Percentiles rank a stretch among this genome's conserved stretches.
Evolutionary conservation across 2,113 vertebrate genomes (phyloP).

Genomic region (Sinocyclocheilus grahami): DNA sequence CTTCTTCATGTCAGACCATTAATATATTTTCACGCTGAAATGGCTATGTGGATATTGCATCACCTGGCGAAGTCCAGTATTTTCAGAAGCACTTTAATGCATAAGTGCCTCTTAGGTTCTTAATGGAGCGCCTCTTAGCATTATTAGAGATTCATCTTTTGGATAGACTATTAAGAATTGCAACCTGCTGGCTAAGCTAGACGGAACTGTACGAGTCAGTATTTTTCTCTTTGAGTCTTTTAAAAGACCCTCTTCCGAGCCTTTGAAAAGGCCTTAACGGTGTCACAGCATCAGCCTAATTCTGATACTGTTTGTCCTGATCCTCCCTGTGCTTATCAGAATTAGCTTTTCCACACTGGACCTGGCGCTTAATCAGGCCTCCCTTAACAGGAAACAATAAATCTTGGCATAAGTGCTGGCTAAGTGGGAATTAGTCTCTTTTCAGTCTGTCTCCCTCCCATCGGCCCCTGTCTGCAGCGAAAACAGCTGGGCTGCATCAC

Average conservation of each 20-base stretch:
- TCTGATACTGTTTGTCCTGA: slow-evolving; percentile 54
- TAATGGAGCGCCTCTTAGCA: background rate
- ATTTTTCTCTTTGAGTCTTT: slow-evolving; percentile 11
- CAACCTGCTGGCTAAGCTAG: slow-evolving; percentile 3
- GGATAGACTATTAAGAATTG: background rate
- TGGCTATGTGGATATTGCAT: background rate
- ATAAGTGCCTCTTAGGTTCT: slow-evolving; percentile 5
- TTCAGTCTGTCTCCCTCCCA: slow-evolving; percentile 49
- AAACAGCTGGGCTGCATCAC: slow-evolving; percentile 63
- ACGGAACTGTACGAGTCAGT: background rate
- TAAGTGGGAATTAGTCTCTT: slow-evolving; percentile 60
- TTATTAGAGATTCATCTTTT: background rate
- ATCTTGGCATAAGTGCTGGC: slow-evolving; percentile 58
- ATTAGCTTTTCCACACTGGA: slow-evolving; percentile 39
- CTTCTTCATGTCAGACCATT: slow-evolving; percentile 1
- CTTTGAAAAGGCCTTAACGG: slow-evolving; percentile 11
- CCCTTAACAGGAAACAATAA: slow-evolving; percentile 63
- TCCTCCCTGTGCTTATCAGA: slow-evolving; percentile 53
- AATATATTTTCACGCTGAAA: background rate
- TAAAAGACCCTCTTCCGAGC: background rate
- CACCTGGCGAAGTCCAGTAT: background rate
- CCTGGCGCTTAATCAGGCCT: slow-evolving; percentile 59
- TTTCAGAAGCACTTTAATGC: background rate
- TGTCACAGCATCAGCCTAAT: slow-evolving; percentile 62
- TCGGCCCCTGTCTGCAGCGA: slow-evolving; percentile 47